Percentiles rank a stretch among this genome's conserved stretches.
These are phyloP conservation scores for Eledone cirrhosa DNA, from an alignment of 2,888 invertebrate genomes.

Conservation along the genomic window DNA sequence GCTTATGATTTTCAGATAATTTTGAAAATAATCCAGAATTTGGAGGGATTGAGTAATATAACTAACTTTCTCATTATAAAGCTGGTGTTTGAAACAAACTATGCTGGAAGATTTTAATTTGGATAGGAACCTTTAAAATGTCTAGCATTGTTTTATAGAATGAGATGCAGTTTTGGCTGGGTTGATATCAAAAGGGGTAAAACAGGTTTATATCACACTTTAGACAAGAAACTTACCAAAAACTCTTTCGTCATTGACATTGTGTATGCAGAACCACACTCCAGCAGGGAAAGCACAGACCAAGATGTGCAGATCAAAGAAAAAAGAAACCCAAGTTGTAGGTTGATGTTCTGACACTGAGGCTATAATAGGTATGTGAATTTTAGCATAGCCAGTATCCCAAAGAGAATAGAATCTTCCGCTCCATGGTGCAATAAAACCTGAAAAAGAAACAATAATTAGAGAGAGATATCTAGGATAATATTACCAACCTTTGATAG, in stretches of 20 bases:
- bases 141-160: neutral
- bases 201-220: neutral
- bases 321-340: conserved; percentile 89
- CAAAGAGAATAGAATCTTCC: conserved; percentile 97
- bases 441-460: conserved; percentile 49
- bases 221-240: conserved; percentile 78
- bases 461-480: too few relatives aligned
- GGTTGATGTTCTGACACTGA: conserved; percentile 99
- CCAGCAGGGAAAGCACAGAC: conserved; percentile 98
- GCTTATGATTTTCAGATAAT: too few relatives aligned
- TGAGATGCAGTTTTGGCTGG: neutral
- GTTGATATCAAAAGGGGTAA: neutral
- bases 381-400: conserved; percentile 99
- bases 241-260: conserved; percentile 95
- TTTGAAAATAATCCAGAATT: too few relatives aligned
- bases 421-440: conserved; percentile 96
- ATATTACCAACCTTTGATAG: too few relatives aligned
- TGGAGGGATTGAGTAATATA: too few relatives aligned
- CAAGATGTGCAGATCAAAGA: conserved; percentile 97
- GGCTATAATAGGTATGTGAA: conserved; percentile 98
- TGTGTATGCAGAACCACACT: conserved; percentile 97
- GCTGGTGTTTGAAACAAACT: too few relatives aligned
- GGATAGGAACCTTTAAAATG: too few relatives aligned
- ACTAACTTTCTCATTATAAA: too few relatives aligned
- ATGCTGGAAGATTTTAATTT: too few relatives aligned